Evolutionary conservation across 2,888 invertebrate genomes (phyloP), one percentile per base, ranked within the genome.

Genomic region (Invenusta paracnida): DNA sequence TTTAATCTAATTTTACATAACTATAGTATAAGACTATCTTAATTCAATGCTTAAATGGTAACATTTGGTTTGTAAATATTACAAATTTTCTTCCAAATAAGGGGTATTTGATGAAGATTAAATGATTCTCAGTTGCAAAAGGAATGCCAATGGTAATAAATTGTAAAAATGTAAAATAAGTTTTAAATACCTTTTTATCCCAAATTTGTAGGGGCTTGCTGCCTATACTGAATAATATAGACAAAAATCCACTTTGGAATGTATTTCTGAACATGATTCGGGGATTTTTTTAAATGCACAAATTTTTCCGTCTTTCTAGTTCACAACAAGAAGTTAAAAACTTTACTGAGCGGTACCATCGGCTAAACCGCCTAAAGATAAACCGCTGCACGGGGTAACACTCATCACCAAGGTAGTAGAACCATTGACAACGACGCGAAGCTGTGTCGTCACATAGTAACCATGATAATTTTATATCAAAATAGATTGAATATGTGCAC

Each of bases 141-240:
- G n/a, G n/a, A n/a, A n/a, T n/a, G n/a, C n/a, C n/a, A n/a, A n/a
- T n/a, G n/a, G n/a, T n/a, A n/a, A n/a, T n/a, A n/a, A n/a, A n/a
- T n/a, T n/a, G n/a, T n/a, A n/a, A n/a, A n/a, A n/a, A n/a, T n/a
- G n/a, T n/a, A n/a, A n/a, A n/a, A n/a, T n/a, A n/a, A n/a, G 48
- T 17, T 48, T 48, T 48, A 84, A 11, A 25, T 86, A 92, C 93
- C 91, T 92, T 92, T 90, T 92, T 93, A 88, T 93, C 93, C 93
- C 93, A 93, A 86, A 93, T 92, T 89, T 93, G 93, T 86, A 93
- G 89, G 17, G 93, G 93, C 89, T 93, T 93, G 89, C 92, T 93
- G 87, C 93, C 93, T 88, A 93, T 92, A 89, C 92, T 92, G 90
- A 93, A 93, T 67, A 93, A 89, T 88, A 93, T 91, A 84, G 93